Base-by-base conservation (phyloP, 2,113 vertebrate species). In the Pelecanoides urinatrix region DNA sequence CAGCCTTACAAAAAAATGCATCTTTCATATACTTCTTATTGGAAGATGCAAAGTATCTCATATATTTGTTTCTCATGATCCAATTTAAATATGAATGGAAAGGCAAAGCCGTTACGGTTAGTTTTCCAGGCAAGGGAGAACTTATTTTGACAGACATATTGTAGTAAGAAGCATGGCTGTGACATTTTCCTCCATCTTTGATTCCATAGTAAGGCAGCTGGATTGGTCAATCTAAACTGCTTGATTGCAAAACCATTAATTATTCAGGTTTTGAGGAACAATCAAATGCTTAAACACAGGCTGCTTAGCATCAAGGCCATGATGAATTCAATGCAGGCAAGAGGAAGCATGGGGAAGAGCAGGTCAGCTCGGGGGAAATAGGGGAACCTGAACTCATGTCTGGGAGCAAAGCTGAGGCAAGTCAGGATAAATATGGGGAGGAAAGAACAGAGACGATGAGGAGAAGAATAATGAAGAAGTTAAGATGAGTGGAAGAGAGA, bases 331-430 rank as follows among this genome's bases (percentile, higher is more conserved):
- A 4, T 12, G 14, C 1, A 15, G 47, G 36, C 17, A 76, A 63
- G 22, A 75, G 11, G 25, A 72, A 50, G 23, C 44, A 45, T 1
- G 20, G 20, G 53, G 29, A 73, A 40, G 6, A n/a, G 26, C 53
- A 76, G 20, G 34, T 76, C 87, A 73, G 3, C 25, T 23, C 0
- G 0, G 11, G 29, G 10, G 19, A 50, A 55, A 59, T 1, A 19
- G 15, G 25, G 38, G 13, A 83, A 67, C 17, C 61, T 40, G 27
- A 77, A 27, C 45, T 83, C 15, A 7, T 0, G 0, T 25, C 61
- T 67, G 34, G 34, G 26, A 88, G 25, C 23, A 53, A 68, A 79
- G 38, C 16, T 47, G 61, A 75, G 26, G 15, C 0, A 1, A 52
- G 13, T 45, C 36, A 62, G 61, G 9, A 10, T 45, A 78, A 56